Percentiles rank a stretch among this genome's conserved stretches.
These are phyloP conservation scores for Orthonychiurus folsomi DNA, from an alignment of 2,888 invertebrate genomes.

Conservation along the genomic window DNA sequence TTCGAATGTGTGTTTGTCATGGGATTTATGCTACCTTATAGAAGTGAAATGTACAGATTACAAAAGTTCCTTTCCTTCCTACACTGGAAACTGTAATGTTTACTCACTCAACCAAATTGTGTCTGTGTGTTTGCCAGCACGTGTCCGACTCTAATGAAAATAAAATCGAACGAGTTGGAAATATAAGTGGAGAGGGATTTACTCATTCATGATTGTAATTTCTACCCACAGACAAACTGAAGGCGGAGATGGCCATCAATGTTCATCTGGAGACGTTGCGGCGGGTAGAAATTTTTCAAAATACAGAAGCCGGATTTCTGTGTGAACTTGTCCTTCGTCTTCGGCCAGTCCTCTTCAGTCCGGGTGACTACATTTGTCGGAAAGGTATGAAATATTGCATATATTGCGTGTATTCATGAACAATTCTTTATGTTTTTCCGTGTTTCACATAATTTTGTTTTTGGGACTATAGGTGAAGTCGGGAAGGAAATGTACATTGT, in stretches of 20 bases:
- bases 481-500: conserved; percentile 99
- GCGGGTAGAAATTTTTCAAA: conserved; percentile 97
- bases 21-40: too few relatives aligned
- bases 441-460: conserved; percentile 5
- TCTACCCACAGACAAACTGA: conserved; percentile 67
- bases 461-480: conserved; percentile 73
- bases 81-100: too few relatives aligned
- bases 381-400: conserved; percentile 63
- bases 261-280: conserved; percentile 96
- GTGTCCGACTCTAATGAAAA: too few relatives aligned
- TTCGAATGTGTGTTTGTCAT: too few relatives aligned
- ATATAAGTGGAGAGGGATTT: too few relatives aligned
- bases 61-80: neutral
- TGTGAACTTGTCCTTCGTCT: conserved; percentile 91
- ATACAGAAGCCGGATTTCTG: conserved; percentile 96
- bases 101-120: too few relatives aligned
- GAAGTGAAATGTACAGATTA: too few relatives aligned
- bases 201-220: neutral
- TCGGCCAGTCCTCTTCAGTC: conserved; percentile 92
- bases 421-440: neutral
- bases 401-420: neutral
- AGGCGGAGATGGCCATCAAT: conserved; percentile 98
- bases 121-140: too few relatives aligned
- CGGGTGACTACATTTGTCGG: conserved; percentile 96
- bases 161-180: too few relatives aligned